Base-by-base conservation (phyloP, 2,888 invertebrate genomes). In the Masnerella sp. region DNA sequence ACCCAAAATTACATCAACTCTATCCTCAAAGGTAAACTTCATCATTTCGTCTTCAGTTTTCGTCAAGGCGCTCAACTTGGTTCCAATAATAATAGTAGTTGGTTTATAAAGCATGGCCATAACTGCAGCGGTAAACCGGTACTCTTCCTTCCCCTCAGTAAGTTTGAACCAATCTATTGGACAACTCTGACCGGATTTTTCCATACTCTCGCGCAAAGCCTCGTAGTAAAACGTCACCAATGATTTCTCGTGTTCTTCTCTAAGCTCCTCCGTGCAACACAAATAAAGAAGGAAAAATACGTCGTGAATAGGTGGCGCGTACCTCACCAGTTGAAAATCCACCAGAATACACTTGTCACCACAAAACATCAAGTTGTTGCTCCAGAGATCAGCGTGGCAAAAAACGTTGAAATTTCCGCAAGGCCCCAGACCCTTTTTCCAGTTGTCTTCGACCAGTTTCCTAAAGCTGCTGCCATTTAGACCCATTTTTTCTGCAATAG, bases 241-340 rank as follows among this genome's bases (percentile, higher is more conserved):
- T 28, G 7, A 1, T 7, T 15, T 15, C 32, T 45, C 76, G 11
- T 54, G 12, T 28, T 17, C 52, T 5, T n/a, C 36, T 14, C 56
- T 61, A 15, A 51, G 64, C 8, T 67, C 52, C 8, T 45, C 20
- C 3, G 38, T 58, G 0, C 58, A 36, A 15, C 65, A 58, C n/a
- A 68, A 3, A 15, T 74, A 74, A 5, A 78, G 9, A 1, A 74
- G 1, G 2, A 71, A 45, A 8, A 70, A 11, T 1, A 77, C 42
- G 11, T 78, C 77, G 1, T 68, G 30, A 1, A 51, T 49, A n/a
- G 67, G n/a, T 8, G 75, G 71, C 20, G 56, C 14, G 28, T 91
- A 93, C 22, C 91, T 89, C 0, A 90, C 87, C 40, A 93, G 88
- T 85, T 94, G 94, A 80, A 91, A 94, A 84, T 94, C 94, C 0